Evolutionary conservation across 2,888 invertebrate species (phyloP), one percentile per base, ranked within the genome.

Genomic region (Drosophila lutescens): DNA sequence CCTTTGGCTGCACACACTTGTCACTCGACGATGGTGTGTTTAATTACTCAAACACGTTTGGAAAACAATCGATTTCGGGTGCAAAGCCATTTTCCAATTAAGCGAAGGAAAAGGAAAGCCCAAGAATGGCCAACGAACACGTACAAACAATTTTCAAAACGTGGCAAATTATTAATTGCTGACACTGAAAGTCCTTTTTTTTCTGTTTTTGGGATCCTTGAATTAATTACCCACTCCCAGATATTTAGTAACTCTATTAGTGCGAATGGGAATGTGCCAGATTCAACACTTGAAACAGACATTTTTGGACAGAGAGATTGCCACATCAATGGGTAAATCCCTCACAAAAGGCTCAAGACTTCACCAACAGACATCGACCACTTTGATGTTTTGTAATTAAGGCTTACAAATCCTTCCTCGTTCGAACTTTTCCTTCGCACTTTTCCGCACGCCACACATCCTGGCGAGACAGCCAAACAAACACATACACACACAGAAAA

Each of bases 181-280:
- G 57, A 63, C 56, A 63, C 40, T 30, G 47, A 58, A 40, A 38
- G 65, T 40, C 34, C 41, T 40, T 40, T 40, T 47, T 40, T 26
- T 30, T 26, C 6, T 23, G 4, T 53, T 50, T 58, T 54, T 46
- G 30, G 34, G 17, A 32, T 17, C 15, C 49, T 40, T 50, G 72
- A 86, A 72, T 85, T 85, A 81, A 83, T 85, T 87, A 85, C 82
- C 61, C 82, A 85, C 69, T 66, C 82, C 74, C 74, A 49, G 49
- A 61, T 12, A 60, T 63, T 47, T 44, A 32, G 58, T 49, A 56
- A 66, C 65, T 66, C 67, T 67, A 55, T 67, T 47, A 66, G 65
- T 41, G 62, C 34, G 23, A 38, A 38, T 49, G 10, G 66, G 44
- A 65, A 66, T 65, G 65, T 67, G 65, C 26, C 55, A 36, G 34